phyloP scores from a whole-genome alignment of 2,888 invertebrate genomes.

The Amorpha juglandis region DNA sequence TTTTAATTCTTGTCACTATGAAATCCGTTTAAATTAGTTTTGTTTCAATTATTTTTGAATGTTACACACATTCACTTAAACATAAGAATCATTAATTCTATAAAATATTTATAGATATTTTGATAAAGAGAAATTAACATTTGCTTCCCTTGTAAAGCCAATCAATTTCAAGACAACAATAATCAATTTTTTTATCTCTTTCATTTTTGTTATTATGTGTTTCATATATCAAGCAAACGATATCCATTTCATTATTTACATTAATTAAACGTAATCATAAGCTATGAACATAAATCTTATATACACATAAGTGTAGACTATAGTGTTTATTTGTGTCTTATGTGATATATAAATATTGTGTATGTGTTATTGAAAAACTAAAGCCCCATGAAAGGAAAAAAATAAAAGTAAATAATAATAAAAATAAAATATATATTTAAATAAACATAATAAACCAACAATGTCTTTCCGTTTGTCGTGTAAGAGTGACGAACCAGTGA shows the following conservation, averaged over 20 bases:
- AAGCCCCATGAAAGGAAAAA: background rate
- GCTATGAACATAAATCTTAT: background rate
- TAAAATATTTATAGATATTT: too few species aligned
- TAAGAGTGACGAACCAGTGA: background rate
- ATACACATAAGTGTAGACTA: background rate
- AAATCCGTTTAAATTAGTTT: too few species aligned
- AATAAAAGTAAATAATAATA: slow-evolving; percentile 17
- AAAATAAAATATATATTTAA: slow-evolving; percentile 20
- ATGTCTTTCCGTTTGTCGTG: background rate
- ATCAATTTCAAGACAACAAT: too few species aligned
- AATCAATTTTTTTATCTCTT: too few species aligned
- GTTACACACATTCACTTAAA: too few species aligned
- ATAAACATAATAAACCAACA: slow-evolving; percentile 18
- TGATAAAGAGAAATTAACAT: too few species aligned
- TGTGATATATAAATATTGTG: background rate
- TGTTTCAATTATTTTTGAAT: too few species aligned
- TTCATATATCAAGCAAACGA: background rate
- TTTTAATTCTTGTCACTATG: too few species aligned
- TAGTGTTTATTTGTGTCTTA: background rate
- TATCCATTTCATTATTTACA: slow-evolving; percentile 2
- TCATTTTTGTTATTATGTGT: background rate
- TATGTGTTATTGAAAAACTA: background rate
- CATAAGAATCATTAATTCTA: too few species aligned
- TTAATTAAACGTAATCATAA: background rate
- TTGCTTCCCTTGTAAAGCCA: too few species aligned